A percentile compares a stretch with the other conserved stretches of the same genome.
These are phyloP conservation scores for Probaryconus sp. DNA, from an alignment of 1,140 invertebrate genomes.

Conservation along the genomic window DNA sequence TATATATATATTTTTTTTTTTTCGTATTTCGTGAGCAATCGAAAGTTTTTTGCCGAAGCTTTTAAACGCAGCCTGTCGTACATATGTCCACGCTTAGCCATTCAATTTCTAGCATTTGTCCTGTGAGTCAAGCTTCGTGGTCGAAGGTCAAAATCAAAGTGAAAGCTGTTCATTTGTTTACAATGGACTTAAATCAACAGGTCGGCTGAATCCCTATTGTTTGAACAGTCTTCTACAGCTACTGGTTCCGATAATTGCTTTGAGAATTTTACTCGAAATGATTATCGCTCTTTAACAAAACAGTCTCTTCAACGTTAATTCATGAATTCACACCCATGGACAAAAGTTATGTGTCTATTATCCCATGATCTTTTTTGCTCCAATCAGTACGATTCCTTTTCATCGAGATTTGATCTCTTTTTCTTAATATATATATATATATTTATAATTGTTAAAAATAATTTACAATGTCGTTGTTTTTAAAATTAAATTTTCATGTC, in stretches of 20 bases:
- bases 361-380: too few relatives aligned
- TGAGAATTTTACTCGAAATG: constrained; percentile 41
- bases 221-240: constrained; percentile 55
- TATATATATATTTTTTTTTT: too few relatives aligned
- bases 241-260: constrained; percentile 58
- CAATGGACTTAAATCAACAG: constrained; percentile 63
- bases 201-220: constrained; percentile 60
- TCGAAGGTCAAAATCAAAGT: constrained; percentile 58
- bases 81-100: constrained; percentile 9
- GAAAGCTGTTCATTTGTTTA: constrained; percentile 63
- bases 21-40: too few relatives aligned
- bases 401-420: too few relatives aligned
- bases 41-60: too few relatives aligned
- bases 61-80: constrained; percentile 9
- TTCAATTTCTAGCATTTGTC: constrained; percentile 45
- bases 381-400: too few relatives aligned
- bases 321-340: constrained; percentile 11
- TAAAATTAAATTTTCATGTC: too few relatives aligned
- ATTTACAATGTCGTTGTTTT: too few relatives aligned
- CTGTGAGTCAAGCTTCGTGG: constrained; percentile 38
- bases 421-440: too few relatives aligned
- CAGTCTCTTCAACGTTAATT: constrained; percentile 9
- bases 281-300: constrained; percentile 34
- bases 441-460: too few relatives aligned
- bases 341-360: too few relatives aligned